Conservation (phyloP, 2,113 vertebrate species). For the Centropristis striata region DNA sequence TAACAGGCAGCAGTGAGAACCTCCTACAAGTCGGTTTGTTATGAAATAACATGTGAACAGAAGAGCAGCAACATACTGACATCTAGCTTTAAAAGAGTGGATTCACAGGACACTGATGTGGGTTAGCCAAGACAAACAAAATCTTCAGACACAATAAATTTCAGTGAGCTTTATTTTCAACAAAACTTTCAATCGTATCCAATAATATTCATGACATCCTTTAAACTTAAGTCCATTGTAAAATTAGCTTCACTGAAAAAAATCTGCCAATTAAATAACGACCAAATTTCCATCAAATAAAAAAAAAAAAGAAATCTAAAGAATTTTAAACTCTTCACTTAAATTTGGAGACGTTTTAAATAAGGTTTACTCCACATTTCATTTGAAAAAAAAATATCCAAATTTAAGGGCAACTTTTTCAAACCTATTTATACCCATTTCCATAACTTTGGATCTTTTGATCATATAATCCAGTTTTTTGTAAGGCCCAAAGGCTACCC, state of each 20-base stretch:
- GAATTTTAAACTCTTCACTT: constrained; percentile 63
- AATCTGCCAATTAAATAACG: constrained; percentile 76
- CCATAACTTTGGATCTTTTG: constrained; percentile 59
- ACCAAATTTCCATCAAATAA: constrained; percentile 66
- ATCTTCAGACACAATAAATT: constrained; percentile 63
- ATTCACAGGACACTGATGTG: neutral
- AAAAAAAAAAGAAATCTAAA: constrained; percentile 51
- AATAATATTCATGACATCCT: constrained; percentile 71
- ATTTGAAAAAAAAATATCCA: constrained; percentile 56
- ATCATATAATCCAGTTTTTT: constrained; percentile 28
- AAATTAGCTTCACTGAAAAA: constrained; percentile 83
- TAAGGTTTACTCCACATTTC: constrained; percentile 52
- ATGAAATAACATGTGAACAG: fast-evolving
- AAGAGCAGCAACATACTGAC: neutral
- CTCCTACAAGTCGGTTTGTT: neutral
- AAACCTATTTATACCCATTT: constrained; percentile 62
- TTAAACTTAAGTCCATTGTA: constrained; percentile 67
- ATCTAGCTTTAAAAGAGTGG: neutral
- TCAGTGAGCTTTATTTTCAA: constrained; percentile 89
- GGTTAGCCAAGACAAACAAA: neutral
- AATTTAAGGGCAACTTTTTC: constrained; percentile 74
- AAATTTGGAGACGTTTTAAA: constrained; percentile 66
- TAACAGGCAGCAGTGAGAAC: neutral
- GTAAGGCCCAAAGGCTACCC: constrained; percentile 49
- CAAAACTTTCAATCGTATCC: constrained; percentile 74